Evolutionary conservation across 2,797 vertebrate genomes (phyloP).

Genomic region (Macroramphosus scolopax): DNA sequence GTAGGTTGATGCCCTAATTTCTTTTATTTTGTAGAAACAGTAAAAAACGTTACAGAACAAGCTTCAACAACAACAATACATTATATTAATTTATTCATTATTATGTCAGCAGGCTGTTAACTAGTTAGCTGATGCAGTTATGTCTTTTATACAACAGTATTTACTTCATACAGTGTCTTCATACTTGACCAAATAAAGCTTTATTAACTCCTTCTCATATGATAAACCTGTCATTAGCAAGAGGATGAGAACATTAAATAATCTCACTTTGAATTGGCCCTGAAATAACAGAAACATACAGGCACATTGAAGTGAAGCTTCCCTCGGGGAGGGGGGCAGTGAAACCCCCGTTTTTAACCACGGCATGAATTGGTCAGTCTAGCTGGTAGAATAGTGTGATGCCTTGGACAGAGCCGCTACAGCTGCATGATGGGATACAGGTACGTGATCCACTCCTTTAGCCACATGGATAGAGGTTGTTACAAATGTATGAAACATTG

Average conservation of each 20-base stretch:
- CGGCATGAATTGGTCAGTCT: conserved; percentile 58
- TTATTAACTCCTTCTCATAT: too few species aligned
- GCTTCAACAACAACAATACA: too few species aligned
- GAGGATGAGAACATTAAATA: too few species aligned
- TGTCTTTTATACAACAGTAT: too few species aligned
- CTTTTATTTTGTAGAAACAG: background rate
- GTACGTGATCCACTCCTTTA: conserved; percentile 81
- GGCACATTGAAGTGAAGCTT: conserved; percentile 28
- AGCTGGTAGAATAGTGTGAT: conserved; percentile 72
- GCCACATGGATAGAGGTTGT: conserved; percentile 70
- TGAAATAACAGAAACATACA: background rate
- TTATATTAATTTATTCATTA: too few species aligned
- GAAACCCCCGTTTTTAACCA: conserved; percentile 50
- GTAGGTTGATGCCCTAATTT: background rate
- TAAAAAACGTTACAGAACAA: too few species aligned
- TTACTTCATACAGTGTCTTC: too few species aligned
- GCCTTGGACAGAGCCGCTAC: conserved; percentile 68
- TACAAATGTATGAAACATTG: conserved; percentile 72
- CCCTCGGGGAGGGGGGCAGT: conserved; percentile 63
- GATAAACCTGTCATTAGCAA: too few species aligned
- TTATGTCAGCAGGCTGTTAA: too few species aligned
- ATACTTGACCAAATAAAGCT: too few species aligned
- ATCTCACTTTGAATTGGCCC: too few species aligned
- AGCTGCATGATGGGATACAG: conserved; percentile 84
- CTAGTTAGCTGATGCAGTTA: too few species aligned